phyloP scores from a whole-genome alignment of 1,140 invertebrate genomes.

The Mylabris phalerata region DNA sequence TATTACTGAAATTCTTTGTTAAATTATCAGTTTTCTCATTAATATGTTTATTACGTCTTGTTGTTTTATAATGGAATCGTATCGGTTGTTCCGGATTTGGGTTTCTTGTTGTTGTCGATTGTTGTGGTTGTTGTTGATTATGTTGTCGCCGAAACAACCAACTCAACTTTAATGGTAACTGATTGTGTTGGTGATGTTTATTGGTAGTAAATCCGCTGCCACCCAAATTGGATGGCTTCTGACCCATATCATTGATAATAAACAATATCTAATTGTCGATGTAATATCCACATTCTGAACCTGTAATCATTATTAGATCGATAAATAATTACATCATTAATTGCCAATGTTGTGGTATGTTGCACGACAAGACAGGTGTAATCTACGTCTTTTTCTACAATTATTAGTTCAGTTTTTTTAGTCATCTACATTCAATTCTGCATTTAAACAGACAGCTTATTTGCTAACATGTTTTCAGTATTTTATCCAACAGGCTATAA shows the following conservation, averaged over 20 bases:
- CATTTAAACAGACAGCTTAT: too few species aligned
- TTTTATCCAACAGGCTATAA: too few species aligned
- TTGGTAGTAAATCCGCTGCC: slow-evolving; percentile 14
- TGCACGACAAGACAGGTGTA: too few species aligned
- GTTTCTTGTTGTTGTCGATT: slow-evolving; percentile 12
- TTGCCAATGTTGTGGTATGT: too few species aligned
- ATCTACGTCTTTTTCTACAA: too few species aligned
- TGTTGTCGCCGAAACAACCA: slow-evolving; percentile 26
- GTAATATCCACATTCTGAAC: background rate
- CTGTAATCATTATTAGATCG: background rate
- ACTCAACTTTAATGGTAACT: slow-evolving; percentile 23
- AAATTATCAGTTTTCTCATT: slow-evolving; percentile 24
- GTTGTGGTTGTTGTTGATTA: background rate
- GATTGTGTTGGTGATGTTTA: slow-evolving; percentile 4
- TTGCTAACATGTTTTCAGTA: too few species aligned
- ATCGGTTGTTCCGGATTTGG: slow-evolving; percentile 38
- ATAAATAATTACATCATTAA: too few species aligned
- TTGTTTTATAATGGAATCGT: slow-evolving; percentile 38
- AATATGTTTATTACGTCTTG: too few species aligned
- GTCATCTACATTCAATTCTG: too few species aligned
- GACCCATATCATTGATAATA: slow-evolving; percentile 36
- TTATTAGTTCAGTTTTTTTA: too few species aligned
- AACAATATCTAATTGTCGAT: too few species aligned
- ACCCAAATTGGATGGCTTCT: slow-evolving; percentile 32
- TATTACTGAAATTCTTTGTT: slow-evolving; percentile 1